These are phyloP conservation scores for Chlamydotis undulata DNA, from an alignment of 2,113 vertebrate genomes.

Conservation along the genomic window DNA sequence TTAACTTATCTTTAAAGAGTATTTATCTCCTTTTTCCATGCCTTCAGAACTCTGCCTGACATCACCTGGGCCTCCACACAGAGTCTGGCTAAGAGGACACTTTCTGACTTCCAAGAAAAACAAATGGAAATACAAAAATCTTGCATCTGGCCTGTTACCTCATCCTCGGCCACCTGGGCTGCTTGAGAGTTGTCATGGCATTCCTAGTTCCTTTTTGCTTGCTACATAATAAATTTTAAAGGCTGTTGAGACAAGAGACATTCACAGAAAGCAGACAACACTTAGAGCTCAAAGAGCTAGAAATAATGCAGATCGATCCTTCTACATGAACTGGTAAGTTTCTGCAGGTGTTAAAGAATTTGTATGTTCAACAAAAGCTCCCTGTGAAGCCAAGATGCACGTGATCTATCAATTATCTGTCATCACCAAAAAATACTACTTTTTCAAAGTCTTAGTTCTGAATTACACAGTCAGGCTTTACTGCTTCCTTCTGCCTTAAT, in stretches of 20 bases:
- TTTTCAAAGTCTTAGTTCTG: background rate
- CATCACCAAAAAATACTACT: background rate
- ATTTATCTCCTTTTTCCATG: constrained; percentile 15
- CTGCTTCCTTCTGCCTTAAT: background rate
- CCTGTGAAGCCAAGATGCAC: background rate
- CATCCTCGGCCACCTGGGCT: background rate
- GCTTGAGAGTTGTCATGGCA: background rate
- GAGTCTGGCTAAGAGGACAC: background rate
- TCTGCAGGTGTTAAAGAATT: background rate
- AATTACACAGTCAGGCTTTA: background rate
- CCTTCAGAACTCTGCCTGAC: background rate
- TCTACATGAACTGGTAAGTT: background rate
- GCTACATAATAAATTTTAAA: background rate
- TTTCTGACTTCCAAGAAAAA: constrained; percentile 47
- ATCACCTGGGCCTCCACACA: background rate
- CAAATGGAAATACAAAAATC: background rate
- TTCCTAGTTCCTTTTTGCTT: background rate
- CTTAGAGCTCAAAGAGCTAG: background rate
- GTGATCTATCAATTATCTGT: background rate
- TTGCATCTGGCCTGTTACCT: constrained; percentile 43
- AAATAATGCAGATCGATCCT: no score
- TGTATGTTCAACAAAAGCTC: background rate
- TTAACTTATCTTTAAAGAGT: background rate
- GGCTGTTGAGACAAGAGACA: background rate
- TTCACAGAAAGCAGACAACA: background rate